Conservation (phyloP, 2,797 vertebrate species). For the Syngnathus acus region DNA sequence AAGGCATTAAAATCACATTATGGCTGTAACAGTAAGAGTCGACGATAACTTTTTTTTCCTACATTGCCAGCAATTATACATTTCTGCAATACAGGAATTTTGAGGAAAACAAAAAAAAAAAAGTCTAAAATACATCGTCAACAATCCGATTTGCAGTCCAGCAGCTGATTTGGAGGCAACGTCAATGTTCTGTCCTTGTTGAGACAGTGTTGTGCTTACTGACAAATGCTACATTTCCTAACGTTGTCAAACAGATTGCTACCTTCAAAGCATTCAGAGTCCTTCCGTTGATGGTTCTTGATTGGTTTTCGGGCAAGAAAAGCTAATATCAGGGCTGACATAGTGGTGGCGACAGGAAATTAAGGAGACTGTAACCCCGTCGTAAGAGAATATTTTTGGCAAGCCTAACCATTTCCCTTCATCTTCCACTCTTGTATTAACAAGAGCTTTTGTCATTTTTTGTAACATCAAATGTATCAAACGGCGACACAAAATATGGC, state of each 20-base stretch:
- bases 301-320: background rate
- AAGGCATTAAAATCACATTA: background rate
- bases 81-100: background rate
- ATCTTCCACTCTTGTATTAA: too few relatives aligned
- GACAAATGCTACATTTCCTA: slow-evolving; percentile 3
- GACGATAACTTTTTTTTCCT: background rate
- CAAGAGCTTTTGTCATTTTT: too few relatives aligned
- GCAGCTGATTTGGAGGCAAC: background rate
- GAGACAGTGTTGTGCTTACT: background rate
- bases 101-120: background rate
- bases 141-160: slow-evolving; percentile 1
- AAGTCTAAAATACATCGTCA: background rate
- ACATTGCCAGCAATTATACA: background rate
- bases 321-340: background rate
- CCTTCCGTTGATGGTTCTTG: background rate
- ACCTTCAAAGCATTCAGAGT: background rate
- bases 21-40: background rate
- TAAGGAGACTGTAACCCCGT: background rate
- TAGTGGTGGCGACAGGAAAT: background rate
- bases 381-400: background rate
- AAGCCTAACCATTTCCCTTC: background rate
- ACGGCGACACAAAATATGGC: too few relatives aligned
- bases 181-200: background rate
- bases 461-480: too few relatives aligned
- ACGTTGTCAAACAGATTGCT: background rate